A percentile compares a stretch with the other conserved stretches of the same genome.
Evolutionary conservation across 2,113 vertebrate genomes (phyloP).

Genomic region (Madoqua kirkii): DNA sequence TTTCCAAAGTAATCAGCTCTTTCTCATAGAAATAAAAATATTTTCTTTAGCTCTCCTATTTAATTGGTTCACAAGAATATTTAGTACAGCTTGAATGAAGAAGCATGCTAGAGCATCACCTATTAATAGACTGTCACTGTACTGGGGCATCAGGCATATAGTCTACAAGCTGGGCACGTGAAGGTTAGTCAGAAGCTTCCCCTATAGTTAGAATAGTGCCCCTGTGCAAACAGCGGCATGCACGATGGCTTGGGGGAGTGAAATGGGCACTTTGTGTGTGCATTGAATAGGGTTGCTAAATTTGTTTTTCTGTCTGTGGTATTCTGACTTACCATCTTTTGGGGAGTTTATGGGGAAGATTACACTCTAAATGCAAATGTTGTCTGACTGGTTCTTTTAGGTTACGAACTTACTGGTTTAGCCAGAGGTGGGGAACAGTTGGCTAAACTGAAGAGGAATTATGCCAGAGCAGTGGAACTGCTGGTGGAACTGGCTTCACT

Average conservation of each 20-base stretch:
- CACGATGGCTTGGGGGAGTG: not conserved
- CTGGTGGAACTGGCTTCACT: constrained; percentile 97
- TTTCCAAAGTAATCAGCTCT: not conserved
- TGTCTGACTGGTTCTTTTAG: constrained; percentile 76
- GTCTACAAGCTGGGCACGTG: not conserved
- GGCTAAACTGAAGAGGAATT: constrained; percentile 98
- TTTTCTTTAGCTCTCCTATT: not conserved
- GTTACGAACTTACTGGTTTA: constrained; percentile 97
- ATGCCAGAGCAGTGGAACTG: constrained; percentile 97
- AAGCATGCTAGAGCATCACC: not conserved
- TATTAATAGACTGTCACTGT: not conserved
- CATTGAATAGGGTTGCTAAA: not conserved
- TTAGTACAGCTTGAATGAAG: not conserved
- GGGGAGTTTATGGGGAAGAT: not conserved
- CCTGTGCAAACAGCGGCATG: not conserved
- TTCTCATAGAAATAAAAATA: not conserved
- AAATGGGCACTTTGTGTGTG: not conserved
- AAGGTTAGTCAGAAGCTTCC: not conserved
- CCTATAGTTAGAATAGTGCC: not conserved
- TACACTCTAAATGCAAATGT: not conserved
- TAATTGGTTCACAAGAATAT: not conserved
- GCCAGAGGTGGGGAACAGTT: constrained; percentile 97
- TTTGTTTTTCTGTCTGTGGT: constrained; percentile 7
- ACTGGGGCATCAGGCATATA: not conserved
- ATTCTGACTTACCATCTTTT: constrained; percentile 10